Evolutionary conservation across 2,113 vertebrate genomes (phyloP).

Genomic region (Seriola aureovittata): DNA sequence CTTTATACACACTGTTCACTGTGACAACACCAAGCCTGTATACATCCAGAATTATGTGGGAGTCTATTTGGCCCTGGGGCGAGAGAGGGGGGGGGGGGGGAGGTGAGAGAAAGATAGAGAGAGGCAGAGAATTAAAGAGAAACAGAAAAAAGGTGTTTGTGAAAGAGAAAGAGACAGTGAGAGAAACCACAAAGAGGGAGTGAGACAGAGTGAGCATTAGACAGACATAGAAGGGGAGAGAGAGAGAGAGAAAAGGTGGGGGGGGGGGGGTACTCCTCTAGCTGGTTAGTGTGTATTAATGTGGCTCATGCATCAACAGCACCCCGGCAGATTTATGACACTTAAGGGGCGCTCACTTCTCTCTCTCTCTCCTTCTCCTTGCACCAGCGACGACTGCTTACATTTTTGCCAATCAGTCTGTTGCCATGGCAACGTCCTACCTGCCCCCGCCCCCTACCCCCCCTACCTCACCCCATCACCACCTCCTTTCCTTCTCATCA

Average conservation of each 20-base stretch:
- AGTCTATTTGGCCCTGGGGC: conserved; percentile 87
- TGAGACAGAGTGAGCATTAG: conserved; percentile 49
- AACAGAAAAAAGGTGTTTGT: conserved; percentile 58
- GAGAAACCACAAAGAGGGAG: conserved; percentile 60
- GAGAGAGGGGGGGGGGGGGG: conserved; percentile 17
- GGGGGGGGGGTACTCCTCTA: conserved; percentile 73
- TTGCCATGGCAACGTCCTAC: conserved; percentile 93
- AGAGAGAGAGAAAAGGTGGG: conserved; percentile 12
- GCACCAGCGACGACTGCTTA: conserved; percentile 95
- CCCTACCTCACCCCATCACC: conserved; percentile 77
- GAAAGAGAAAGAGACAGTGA: conserved; percentile 66
- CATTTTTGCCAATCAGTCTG: conserved; percentile 99
- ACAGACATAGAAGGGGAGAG: neutral
- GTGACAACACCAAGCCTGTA: conserved; percentile 73
- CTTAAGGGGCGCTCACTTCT: conserved; percentile 96
- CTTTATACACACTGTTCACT: conserved; percentile 69
- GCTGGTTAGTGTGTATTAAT: conserved; percentile 93
- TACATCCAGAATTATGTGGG: conserved; percentile 85
- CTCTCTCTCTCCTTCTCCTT: conserved; percentile 89
- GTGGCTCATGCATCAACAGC: conserved; percentile 96
- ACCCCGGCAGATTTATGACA: conserved; percentile 98
- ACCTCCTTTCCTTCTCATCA: conserved; percentile 71
- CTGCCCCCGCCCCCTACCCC: conserved; percentile 69
- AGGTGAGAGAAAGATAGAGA: neutral
- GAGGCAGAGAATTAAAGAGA: conserved; percentile 37